Evolutionary conservation across 2,797 vertebrate species (phyloP).

Genomic region (Gila robusta): DNA sequence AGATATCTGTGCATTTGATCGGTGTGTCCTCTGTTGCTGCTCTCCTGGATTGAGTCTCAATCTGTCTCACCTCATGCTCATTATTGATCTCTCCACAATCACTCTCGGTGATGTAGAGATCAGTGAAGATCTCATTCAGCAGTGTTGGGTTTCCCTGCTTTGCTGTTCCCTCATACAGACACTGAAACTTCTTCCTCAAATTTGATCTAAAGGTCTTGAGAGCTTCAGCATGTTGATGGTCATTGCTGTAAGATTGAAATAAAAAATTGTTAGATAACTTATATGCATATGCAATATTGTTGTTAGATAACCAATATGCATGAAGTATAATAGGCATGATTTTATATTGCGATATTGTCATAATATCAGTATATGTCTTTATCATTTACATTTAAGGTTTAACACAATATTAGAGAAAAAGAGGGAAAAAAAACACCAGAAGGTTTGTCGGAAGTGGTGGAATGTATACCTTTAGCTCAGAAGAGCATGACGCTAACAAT

Average conservation of each 20-base stretch:
- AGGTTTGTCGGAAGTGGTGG: no score
- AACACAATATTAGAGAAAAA: no score
- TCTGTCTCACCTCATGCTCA: constrained; percentile 33
- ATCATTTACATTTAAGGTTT: no score
- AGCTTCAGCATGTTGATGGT: background rate
- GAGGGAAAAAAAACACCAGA: no score
- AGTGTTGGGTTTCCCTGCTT: background rate
- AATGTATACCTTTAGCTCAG: no score
- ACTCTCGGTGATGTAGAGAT: constrained; percentile 36
- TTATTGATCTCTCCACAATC: constrained; percentile 24
- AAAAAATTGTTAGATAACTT: background rate
- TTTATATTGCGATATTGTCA: background rate
- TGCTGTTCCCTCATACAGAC: constrained; percentile 23
- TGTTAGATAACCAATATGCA: background rate
- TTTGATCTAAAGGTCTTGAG: background rate
- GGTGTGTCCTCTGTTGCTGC: background rate
- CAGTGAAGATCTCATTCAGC: constrained; percentile 44
- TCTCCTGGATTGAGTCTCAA: constrained; percentile 16
- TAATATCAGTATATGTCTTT: no score
- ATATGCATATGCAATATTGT: background rate
- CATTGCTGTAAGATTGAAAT: background rate
- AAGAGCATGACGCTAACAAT: no score
- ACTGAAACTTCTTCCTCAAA: constrained; percentile 3
- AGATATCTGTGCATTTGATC: constrained; percentile 1
- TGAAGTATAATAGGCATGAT: background rate